Evolutionary conservation across 1,140 invertebrate genomes (phyloP).

Genomic region (Reticulitermes speratus): DNA sequence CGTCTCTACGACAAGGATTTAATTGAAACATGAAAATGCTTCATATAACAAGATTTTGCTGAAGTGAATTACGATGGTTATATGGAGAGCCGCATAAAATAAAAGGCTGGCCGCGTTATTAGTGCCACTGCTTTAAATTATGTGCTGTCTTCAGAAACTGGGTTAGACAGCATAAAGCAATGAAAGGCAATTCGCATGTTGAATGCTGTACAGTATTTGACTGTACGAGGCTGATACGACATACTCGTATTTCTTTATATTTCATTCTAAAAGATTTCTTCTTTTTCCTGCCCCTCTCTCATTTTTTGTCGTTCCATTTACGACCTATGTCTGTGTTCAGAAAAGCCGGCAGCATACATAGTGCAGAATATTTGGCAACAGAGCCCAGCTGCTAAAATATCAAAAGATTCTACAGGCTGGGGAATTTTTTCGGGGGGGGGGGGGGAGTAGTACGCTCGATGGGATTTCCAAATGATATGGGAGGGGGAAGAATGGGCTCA

Average conservation of each 20-base stretch:
- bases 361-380: constrained; percentile 15
- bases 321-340: not conserved
- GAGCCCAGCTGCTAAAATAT: constrained; percentile 15
- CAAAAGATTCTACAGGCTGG: not conserved
- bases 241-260: not conserved
- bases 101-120: too few species aligned
- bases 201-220: not conserved
- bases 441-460: not conserved
- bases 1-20: too few species aligned
- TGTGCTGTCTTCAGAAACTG: too few species aligned
- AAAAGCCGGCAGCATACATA: not conserved
- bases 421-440: not conserved
- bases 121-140: too few species aligned
- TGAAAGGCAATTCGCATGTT: too few species aligned
- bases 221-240: not conserved
- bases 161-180: too few species aligned
- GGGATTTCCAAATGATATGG: not conserved
- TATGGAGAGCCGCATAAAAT: too few species aligned
- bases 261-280: not conserved
- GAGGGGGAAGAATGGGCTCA: not conserved
- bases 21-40: too few species aligned
- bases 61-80: too few species aligned
- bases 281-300: not conserved
- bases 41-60: too few species aligned
- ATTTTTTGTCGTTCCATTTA: not conserved